A percentile compares a stretch with the other conserved stretches of the same genome.
Evolutionary conservation across 1,140 invertebrate genomes (phyloP).

Genomic region (Drosophila tropicalis): DNA sequence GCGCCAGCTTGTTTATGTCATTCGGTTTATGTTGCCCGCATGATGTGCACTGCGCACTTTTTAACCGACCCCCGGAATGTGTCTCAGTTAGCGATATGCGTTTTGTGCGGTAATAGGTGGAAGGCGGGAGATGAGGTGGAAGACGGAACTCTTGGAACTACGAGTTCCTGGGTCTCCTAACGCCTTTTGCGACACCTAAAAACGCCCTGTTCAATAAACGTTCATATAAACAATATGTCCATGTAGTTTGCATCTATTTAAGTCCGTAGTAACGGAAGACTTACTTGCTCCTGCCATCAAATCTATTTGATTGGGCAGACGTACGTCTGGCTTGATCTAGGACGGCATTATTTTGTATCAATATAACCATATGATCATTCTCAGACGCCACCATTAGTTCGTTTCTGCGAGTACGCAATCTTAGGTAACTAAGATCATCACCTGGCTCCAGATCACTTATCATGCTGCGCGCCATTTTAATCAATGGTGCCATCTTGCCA

Average conservation of each 20-base stretch:
- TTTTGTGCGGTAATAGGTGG: neutral
- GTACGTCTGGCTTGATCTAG: constrained; percentile 28
- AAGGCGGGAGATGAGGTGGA: neutral
- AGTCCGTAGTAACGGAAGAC: neutral
- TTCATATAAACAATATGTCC: neutral
- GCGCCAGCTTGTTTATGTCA: constrained; percentile 65
- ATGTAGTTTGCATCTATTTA: neutral
- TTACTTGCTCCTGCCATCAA: neutral
- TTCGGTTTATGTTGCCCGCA: constrained; percentile 66
- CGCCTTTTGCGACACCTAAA: constrained; percentile 2
- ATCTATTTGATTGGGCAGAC: neutral
- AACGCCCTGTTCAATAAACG: neutral
- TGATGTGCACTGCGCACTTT: constrained; percentile 56
- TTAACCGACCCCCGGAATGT: constrained; percentile 18
- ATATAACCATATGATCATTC: constrained; percentile 42
- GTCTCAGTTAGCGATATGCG: constrained; percentile 1
- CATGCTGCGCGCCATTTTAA: constrained; percentile 26
- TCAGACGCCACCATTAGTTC: constrained; percentile 48
- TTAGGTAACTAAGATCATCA: constrained; percentile 35
- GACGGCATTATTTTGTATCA: constrained; percentile 21
- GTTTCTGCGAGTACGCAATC: constrained; percentile 33
- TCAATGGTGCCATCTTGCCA: constrained; percentile 14
- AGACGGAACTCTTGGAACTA: neutral
- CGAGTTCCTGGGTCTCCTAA: neutral
- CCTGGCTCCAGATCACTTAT: constrained; percentile 31